Evolutionary conservation across 1,140 invertebrate genomes (phyloP).

Genomic region (Hyposmocoma kahamanoa): DNA sequence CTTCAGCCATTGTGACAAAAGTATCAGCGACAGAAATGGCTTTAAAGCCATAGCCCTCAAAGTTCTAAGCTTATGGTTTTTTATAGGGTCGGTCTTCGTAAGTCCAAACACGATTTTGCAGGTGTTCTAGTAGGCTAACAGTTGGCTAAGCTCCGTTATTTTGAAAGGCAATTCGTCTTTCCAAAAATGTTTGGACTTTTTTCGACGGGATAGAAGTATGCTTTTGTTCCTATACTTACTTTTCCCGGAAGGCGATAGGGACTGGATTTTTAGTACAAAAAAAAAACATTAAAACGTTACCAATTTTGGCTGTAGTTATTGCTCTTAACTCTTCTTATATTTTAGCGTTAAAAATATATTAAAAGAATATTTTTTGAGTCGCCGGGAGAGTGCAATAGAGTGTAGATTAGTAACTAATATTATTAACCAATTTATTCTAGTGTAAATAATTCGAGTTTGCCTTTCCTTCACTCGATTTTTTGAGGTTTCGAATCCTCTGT

Average conservation of each 20-base stretch:
- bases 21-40: too few species aligned
- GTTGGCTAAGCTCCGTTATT: too few species aligned
- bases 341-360: slow-evolving; percentile 39
- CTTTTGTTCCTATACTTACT: neutral
- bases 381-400: slow-evolving; percentile 70
- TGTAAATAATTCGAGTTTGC: slow-evolving; percentile 14
- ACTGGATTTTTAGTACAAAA: slow-evolving; percentile 58
- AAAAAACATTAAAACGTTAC: slow-evolving; percentile 53
- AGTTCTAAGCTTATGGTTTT: too few species aligned
- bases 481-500: too few species aligned
- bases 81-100: too few species aligned
- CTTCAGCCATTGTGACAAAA: too few species aligned
- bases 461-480: slow-evolving; percentile 9
- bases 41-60: too few species aligned
- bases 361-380: slow-evolving; percentile 44
- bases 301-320: slow-evolving; percentile 58
- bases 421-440: slow-evolving; percentile 20
- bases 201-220: too few species aligned
- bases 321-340: slow-evolving; percentile 27
- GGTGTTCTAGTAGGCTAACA: too few species aligned
- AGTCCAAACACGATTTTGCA: too few species aligned
- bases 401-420: slow-evolving; percentile 32
- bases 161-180: too few species aligned
- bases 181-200: too few species aligned
- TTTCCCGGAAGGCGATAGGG: slow-evolving; percentile 43